Evolutionary conservation across 2,797 vertebrate genomes (phyloP).

Genomic region (Myripristis jacobus): DNA sequence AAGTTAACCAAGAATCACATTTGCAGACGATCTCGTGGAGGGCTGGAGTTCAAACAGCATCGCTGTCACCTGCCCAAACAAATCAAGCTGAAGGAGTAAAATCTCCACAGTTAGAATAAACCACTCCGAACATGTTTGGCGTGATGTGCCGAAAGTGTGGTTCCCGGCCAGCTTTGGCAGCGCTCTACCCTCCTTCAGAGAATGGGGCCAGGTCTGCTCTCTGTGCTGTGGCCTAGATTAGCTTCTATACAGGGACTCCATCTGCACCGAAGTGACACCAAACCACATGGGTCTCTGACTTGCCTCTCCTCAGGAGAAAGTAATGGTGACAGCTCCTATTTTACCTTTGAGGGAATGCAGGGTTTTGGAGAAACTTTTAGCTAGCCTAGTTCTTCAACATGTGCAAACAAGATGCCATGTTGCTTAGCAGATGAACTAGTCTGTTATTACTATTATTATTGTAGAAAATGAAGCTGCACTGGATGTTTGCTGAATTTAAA

Average conservation of each 20-base stretch:
- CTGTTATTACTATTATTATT: too few relatives aligned
- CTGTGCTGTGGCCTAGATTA: slow-evolving; percentile 69
- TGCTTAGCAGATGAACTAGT: background rate
- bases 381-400: background rate
- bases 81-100: background rate
- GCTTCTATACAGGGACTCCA: slow-evolving; percentile 61
- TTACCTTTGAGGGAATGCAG: slow-evolving; percentile 30
- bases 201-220: slow-evolving; percentile 65
- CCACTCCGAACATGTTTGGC: slow-evolving; percentile 14
- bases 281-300: slow-evolving; percentile 47
- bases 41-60: too few relatives aligned
- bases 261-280: slow-evolving; percentile 53
- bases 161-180: slow-evolving; percentile 24
- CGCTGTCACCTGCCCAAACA: background rate
- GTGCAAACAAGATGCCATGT: background rate
- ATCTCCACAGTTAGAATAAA: background rate
- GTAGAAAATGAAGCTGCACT: background rate
- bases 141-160: slow-evolving; percentile 15
- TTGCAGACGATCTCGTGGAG: too few relatives aligned
- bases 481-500: too few relatives aligned
- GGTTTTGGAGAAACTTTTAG: slow-evolving; percentile 25
- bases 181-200: slow-evolving; percentile 39
- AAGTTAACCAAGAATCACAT: too few relatives aligned
- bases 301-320: slow-evolving; percentile 27
- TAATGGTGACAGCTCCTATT: slow-evolving; percentile 48